Percentiles rank a stretch among this genome's conserved stretches.
These are phyloP conservation scores for Ctenomys sociabilis DNA, from an alignment of 2,113 vertebrate genomes.

Conservation along the genomic window DNA sequence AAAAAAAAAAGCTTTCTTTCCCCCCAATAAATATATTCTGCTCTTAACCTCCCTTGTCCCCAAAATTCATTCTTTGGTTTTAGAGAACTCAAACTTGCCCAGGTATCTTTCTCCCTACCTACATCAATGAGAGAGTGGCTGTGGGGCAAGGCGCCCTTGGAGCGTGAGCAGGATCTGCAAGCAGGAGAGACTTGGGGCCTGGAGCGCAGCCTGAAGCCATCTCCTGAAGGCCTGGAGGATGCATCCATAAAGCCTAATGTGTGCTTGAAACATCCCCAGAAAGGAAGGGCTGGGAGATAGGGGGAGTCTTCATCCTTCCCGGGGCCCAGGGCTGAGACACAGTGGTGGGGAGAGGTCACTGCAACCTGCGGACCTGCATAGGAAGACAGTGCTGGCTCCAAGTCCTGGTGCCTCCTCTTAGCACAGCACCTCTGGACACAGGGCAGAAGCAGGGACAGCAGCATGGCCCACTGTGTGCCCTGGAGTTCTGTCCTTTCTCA, in stretches of 20 bases:
- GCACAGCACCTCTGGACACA: background rate
- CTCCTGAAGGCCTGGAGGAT: slow-evolving; percentile 10
- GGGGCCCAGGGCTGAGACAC: slow-evolving; percentile 24
- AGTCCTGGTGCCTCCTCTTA: background rate
- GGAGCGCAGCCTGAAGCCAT: background rate
- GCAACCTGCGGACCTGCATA: background rate
- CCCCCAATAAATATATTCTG: too few relatives aligned
- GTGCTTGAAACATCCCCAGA: slow-evolving; percentile 53
- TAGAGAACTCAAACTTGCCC: too few relatives aligned
- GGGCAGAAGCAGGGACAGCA: background rate
- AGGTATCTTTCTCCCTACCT: too few relatives aligned
- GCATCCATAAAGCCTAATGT: slow-evolving; percentile 67
- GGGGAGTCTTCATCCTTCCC: slow-evolving; percentile 35
- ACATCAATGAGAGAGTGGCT: background rate
- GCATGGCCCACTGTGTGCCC: background rate
- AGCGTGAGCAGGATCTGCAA: background rate
- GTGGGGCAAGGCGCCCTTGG: background rate
- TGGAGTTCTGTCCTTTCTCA: background rate
- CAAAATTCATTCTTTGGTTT: too few relatives aligned
- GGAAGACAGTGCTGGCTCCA: background rate
- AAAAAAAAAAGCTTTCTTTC: too few relatives aligned
- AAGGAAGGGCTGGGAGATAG: background rate
- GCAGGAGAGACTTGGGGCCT: background rate
- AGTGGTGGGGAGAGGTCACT: background rate
- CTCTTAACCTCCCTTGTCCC: too few relatives aligned